A percentile compares a stretch with the other conserved stretches of the same genome.
phyloP scores from a whole-genome alignment of 2,888 invertebrate genomes.

The Cerceris ruficornis region DNA sequence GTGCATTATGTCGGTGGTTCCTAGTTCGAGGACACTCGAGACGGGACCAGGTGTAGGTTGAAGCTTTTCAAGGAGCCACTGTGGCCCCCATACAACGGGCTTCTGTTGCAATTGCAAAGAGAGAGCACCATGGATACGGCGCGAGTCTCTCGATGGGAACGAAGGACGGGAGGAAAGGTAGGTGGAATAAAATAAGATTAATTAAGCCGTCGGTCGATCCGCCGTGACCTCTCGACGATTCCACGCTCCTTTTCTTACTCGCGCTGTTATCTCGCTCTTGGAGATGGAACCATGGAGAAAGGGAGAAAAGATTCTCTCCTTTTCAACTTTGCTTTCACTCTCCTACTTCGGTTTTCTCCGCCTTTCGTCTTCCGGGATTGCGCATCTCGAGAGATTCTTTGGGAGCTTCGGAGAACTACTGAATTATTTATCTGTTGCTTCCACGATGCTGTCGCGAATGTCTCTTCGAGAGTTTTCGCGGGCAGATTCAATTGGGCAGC shows the following conservation, averaged over 20 bases:
- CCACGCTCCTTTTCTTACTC: background rate
- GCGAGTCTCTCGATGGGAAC: slow-evolving; percentile 37
- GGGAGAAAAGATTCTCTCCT: too few relatives aligned
- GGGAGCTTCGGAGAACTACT: too few relatives aligned
- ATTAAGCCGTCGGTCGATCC: slow-evolving; percentile 43
- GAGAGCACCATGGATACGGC: slow-evolving; percentile 31
- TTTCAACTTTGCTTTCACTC: too few relatives aligned
- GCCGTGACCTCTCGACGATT: slow-evolving; percentile 15
- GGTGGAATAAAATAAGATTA: slow-evolving; percentile 44
- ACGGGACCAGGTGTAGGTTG: slow-evolving; percentile 50
- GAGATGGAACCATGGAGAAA: too few relatives aligned
- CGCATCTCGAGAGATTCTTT: too few relatives aligned
- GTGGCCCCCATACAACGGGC: slow-evolving; percentile 41
- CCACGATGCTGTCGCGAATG: too few relatives aligned
- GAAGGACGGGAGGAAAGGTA: slow-evolving; percentile 14
- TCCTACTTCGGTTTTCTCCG: too few relatives aligned
- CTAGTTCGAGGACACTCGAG: slow-evolving; percentile 59
- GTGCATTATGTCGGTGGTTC: slow-evolving; percentile 54
- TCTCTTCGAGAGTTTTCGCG: too few relatives aligned
- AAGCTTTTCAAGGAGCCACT: slow-evolving; percentile 55
- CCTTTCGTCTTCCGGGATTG: too few relatives aligned
- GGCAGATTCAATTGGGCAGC: too few relatives aligned
- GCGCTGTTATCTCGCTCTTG: background rate
- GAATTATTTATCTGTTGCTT: too few relatives aligned
- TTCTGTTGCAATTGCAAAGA: slow-evolving; percentile 42